Percentiles rank a stretch among this genome's conserved stretches.
These are phyloP conservation scores for Tetragonisca angustula DNA, from an alignment of 2,888 invertebrate species.

Conservation along the genomic window DNA sequence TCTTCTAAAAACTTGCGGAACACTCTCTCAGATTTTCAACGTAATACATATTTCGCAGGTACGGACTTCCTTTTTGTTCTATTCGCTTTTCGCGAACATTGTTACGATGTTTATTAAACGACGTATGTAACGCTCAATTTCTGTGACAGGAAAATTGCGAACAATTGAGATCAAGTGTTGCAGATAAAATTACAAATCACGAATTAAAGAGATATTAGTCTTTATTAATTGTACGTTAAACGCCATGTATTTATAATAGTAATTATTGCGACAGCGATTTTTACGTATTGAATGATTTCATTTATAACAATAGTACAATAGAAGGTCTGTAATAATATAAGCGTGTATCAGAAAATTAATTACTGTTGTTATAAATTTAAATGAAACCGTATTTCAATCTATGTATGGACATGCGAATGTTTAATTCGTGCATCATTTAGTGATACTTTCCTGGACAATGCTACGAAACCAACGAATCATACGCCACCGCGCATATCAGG, in stretches of 20 bases:
- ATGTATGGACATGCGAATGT: background rate
- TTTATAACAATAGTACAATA: background rate
- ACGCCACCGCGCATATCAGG: slow-evolving; percentile 69
- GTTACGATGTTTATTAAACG: background rate
- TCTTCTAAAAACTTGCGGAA: background rate
- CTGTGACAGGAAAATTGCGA: background rate
- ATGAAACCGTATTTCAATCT: background rate
- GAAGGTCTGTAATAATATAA: background rate
- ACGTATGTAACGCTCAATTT: background rate
- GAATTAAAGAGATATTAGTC: background rate
- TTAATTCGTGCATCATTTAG: background rate
- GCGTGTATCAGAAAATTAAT: background rate
- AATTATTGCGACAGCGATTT: background rate
- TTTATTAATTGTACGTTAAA: background rate
- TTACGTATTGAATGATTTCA: background rate
- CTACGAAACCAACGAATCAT: slow-evolving; percentile 70
- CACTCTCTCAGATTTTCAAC: slow-evolving; percentile 1
- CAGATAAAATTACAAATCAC: background rate
- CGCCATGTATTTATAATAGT: too few species aligned
- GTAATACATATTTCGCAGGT: background rate
- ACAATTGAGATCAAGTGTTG: background rate
- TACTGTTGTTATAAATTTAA: background rate
- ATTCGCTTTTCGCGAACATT: background rate
- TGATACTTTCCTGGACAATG: slow-evolving; percentile 56
- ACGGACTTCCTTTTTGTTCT: too few species aligned